Evolutionary conservation across 2,888 invertebrate genomes (phyloP), one percentile per base, ranked within the genome.

Genomic region (Caenorhabditis sp.): DNA sequence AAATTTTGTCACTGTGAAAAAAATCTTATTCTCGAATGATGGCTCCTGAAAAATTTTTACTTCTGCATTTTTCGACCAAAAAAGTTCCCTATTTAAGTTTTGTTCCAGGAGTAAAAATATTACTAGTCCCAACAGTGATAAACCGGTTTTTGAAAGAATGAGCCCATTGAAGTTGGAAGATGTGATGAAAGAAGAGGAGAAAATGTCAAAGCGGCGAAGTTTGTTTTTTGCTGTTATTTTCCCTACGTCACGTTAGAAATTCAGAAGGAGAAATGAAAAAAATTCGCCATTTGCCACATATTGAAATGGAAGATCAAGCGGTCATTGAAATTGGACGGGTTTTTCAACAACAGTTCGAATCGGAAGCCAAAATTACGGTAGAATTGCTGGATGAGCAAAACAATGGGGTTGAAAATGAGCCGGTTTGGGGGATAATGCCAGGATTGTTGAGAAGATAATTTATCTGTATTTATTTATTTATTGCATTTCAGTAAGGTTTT

Each of bases 351-450:
- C 31, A 54, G 10, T 37, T 14, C 50, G 26, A 58, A 1, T 57
- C 54, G 3, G 66, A 70, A 19, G 65, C 58, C 3, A 27, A 55
- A 2, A 19, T 70, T 43, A 23, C 57, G 5, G 70, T 69, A 43
- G 73, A 73, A 53, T 8, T 68, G 49, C 19, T 68, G 12, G 50
- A n/a, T 8, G 58, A 62, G 0, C 19, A 50, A 1, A 27, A 37
- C 3, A 63, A 68, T 1, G 62, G 37, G 5, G 67, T 53, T 19
- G 53, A 54, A 19, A 64, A 58, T 17, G 53, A 61, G 2, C 62
- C 59, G 19, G 36, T 68, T 14, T 73, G 73, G 73, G 73, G 73
- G 49, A 65, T 55, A n/a, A 73, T 73, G 73, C 73, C 68, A 3
- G 73, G 73, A 62, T 54, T 65, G 3, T 23, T 73, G 49, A 65